Evolutionary conservation across 2,888 invertebrate genomes (phyloP).

Genomic region (Neelides folsomi): DNA sequence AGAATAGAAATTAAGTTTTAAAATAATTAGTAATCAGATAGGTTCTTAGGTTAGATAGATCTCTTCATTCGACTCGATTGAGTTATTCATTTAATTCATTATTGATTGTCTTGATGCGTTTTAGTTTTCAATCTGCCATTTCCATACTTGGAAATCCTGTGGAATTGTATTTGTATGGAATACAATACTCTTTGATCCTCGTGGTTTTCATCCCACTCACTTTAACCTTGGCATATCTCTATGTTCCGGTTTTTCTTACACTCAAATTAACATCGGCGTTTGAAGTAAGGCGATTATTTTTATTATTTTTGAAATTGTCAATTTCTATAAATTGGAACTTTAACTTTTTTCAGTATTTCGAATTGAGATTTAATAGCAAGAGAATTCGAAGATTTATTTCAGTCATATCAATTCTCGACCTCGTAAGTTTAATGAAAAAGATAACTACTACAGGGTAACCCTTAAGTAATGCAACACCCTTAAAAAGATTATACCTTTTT

Average conservation of each 20-base stretch:
- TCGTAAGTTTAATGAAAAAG: no score
- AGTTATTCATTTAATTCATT: no score
- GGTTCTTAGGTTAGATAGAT: no score
- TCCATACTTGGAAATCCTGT: constrained; percentile 27
- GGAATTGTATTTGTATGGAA: constrained; percentile 27
- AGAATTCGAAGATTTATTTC: constrained; percentile 14
- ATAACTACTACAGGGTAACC: no score
- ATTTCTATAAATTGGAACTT: no score
- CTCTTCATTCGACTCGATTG: no score
- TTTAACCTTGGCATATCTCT: constrained; percentile 21
- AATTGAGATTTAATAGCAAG: constrained; percentile 22
- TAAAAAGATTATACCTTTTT: no score
- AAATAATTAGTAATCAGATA: no score
- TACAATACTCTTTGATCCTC: constrained; percentile 18
- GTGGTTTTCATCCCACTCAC: constrained; percentile 26
- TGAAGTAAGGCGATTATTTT: no score
- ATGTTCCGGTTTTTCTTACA: constrained; percentile 26
- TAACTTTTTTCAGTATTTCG: constrained; percentile 23
- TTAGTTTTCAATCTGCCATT: constrained; percentile 26
- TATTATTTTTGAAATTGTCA: no score
- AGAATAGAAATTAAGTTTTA: neutral
- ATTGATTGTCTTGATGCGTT: neutral
- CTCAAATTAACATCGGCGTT: constrained; percentile 27
- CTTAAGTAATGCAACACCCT: no score
- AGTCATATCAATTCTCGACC: neutral